Evolutionary conservation across 2,888 invertebrate genomes (phyloP).

Genomic region (Diachrysia chrysitis): DNA sequence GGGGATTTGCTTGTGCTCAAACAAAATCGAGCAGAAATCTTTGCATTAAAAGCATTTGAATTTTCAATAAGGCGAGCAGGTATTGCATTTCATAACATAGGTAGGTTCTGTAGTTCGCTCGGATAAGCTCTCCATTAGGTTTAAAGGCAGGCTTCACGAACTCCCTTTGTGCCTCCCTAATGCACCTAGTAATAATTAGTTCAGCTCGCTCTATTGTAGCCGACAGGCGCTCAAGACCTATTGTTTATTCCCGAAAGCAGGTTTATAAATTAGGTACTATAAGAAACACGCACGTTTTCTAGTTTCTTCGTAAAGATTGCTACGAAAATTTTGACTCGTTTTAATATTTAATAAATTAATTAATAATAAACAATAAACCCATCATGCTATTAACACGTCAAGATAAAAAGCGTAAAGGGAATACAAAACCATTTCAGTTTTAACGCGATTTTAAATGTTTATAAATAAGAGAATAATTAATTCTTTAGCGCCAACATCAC

Average conservation of each 20-base stretch:
- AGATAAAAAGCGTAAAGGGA: neutral
- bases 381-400: neutral
- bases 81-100: conserved; percentile 16
- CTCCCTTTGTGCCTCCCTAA: conserved; percentile 43
- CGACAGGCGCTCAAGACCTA: conserved; percentile 22
- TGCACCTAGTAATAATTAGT: conserved; percentile 44
- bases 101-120: conserved; percentile 3
- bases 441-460: neutral
- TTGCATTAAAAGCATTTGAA: conserved; percentile 25
- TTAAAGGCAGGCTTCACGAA: conserved; percentile 29
- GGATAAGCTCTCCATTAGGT: conserved; percentile 45
- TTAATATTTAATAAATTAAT: neutral
- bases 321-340: no score
- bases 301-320: neutral
- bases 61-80: conserved; percentile 17
- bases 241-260: conserved; percentile 14
- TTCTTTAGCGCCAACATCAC: neutral
- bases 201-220: conserved; percentile 27
- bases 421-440: neutral
- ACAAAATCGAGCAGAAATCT: conserved; percentile 26
- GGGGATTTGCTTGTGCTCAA: conserved; percentile 21
- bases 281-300: neutral
- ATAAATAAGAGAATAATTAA: neutral
- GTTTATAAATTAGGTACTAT: neutral
- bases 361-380: neutral